These are phyloP conservation scores for Lepus timidus DNA, from an alignment of 2,113 vertebrate genomes.

Conservation along the genomic window DNA sequence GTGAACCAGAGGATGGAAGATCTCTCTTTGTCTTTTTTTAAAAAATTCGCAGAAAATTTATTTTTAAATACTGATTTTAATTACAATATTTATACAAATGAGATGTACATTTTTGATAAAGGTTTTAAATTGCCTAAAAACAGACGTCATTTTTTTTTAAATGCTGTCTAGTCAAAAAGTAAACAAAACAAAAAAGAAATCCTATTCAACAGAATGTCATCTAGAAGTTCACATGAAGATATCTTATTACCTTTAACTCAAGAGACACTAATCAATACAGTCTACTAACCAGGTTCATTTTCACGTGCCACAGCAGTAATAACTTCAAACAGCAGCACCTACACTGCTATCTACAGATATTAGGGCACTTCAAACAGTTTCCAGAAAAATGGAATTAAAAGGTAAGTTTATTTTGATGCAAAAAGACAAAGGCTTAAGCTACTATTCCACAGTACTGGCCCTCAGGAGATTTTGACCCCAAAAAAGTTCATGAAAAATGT, in stretches of 20 bases:
- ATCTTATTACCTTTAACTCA: conserved; percentile 19
- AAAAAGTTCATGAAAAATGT: too few relatives aligned
- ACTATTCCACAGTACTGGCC: too few relatives aligned
- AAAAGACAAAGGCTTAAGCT: too few relatives aligned
- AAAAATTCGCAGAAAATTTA: too few relatives aligned
- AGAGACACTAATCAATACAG: conserved; percentile 1
- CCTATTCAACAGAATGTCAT: conserved; percentile 41
- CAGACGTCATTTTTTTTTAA: not conserved
- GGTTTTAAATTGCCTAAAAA: conserved; percentile 49
- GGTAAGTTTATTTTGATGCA: too few relatives aligned
- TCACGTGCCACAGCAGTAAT: not conserved
- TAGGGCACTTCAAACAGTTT: too few relatives aligned
- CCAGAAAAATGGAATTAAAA: too few relatives aligned
- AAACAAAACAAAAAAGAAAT: not conserved
- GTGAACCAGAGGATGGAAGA: too few relatives aligned
- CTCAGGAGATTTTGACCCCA: too few relatives aligned
- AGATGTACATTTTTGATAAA: not conserved
- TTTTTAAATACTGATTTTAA: conserved; percentile 9
- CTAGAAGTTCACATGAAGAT: conserved; percentile 9
- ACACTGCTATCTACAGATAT: not conserved
- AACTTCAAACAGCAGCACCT: not conserved
- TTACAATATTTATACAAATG: conserved; percentile 23
- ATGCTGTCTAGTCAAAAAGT: conserved; percentile 39
- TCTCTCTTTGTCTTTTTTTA: too few relatives aligned
- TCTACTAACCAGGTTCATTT: not conserved